Percentiles rank a stretch among this genome's conserved stretches.
Evolutionary conservation across 2,113 vertebrate genomes (phyloP).

Genomic region (Triplophysa tibetana): DNA sequence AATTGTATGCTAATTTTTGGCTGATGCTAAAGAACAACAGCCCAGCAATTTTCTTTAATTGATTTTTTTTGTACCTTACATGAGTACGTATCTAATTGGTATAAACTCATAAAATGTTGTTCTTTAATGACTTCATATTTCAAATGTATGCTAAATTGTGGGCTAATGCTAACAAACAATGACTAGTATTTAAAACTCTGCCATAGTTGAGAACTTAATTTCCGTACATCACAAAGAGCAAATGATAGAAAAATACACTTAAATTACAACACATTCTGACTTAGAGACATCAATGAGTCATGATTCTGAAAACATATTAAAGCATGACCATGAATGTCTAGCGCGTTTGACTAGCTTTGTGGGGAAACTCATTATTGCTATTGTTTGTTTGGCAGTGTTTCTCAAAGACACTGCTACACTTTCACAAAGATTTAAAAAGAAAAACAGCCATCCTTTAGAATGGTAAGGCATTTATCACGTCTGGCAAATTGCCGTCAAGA

Average conservation of each 20-base stretch:
- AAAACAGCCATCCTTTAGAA: neutral
- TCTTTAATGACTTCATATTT: no score
- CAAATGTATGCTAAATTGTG: no score
- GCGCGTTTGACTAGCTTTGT: neutral
- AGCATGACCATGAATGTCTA: neutral
- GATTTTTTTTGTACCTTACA: no score
- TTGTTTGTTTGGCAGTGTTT: slow-evolving; percentile 26
- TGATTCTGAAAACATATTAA: slow-evolving; percentile 33
- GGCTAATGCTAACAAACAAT: neutral
- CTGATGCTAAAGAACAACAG: no score
- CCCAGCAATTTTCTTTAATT: no score
- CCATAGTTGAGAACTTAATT: neutral
- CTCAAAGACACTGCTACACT: slow-evolving; percentile 21
- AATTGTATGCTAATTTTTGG: neutral
- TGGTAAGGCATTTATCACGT: neutral
- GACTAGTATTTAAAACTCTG: neutral
- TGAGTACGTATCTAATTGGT: no score
- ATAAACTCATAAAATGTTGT: no score
- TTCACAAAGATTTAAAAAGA: slow-evolving; percentile 18
- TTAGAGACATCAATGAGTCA: slow-evolving; percentile 11
- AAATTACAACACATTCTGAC: neutral
- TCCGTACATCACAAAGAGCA: neutral
- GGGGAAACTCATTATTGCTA: slow-evolving; percentile 21
- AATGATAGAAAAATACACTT: neutral
- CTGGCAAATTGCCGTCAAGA: neutral